Evolutionary conservation across 2,888 invertebrate species (phyloP), one percentile per base, ranked within the genome.

Genomic region (Ophion obscuratus): DNA sequence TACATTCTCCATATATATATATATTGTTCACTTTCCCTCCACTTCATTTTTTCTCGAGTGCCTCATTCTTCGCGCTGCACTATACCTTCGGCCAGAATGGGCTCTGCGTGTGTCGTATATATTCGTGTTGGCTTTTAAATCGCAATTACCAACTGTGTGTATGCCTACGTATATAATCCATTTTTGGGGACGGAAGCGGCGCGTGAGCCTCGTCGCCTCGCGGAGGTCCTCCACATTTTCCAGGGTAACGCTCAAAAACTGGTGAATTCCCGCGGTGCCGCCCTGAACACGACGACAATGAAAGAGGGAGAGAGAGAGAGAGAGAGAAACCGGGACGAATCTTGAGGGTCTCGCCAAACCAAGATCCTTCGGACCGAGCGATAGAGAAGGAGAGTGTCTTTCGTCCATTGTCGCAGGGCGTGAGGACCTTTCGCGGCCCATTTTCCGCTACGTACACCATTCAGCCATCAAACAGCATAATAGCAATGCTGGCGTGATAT

Each of bases 371-470:
- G 24, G 53, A 40, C 20, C 57, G 20, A 80, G 73, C 20, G 79
- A 61, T 4, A 44, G n/a, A 71, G 61, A 82, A 64, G 73, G 77
- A 66, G 77, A 73, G 78, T 78, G 66, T 81, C 64, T 80, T 70
- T 75, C n/a, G 77, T 66, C 53, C 82, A 90, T 90, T 91, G 90
- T 90, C 87, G 87, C 86, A 82, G 87, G 91, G 92, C 90, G 90
- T 91, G 91, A 90, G 89, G 89, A 73, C 85, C 87, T 88, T 88
- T 85, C 89, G 89, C 85, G 83, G 87, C 84, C 83, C 87, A 89
- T 89, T 91, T 91, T 91, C 90, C 89, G 67, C 79, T 87, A 86
- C 82, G 87, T 88, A 82, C 86, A 78, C 89, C 88, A 89, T 90
- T 89, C 88, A 89, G 44, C 81, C 57, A 71, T 83, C 87, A 85